Evolutionary conservation across 2,797 vertebrate species (phyloP).

Genomic region (Pseudochromis fuscus): DNA sequence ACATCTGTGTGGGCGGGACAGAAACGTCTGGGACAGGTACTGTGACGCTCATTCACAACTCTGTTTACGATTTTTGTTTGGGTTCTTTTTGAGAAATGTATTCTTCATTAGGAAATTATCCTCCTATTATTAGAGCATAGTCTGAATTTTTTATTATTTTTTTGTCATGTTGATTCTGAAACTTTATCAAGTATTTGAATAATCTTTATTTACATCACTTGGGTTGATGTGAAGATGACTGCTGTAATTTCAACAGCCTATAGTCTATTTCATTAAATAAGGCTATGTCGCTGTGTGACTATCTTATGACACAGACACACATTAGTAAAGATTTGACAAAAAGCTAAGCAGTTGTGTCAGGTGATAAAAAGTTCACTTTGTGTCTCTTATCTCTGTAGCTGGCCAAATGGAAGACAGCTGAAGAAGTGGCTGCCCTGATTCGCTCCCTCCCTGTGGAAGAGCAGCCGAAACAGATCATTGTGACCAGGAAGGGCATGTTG

Average conservation of each 20-base stretch:
- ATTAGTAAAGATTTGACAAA: too few relatives aligned
- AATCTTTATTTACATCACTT: not conserved
- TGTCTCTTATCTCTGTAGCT: conserved; percentile 81
- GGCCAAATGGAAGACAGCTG: conserved; percentile 99
- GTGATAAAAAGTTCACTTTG: too few relatives aligned
- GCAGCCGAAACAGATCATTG: conserved; percentile 99
- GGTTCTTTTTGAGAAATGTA: not conserved
- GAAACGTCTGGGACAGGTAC: conserved; percentile 98
- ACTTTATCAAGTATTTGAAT: not conserved
- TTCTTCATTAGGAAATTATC: not conserved
- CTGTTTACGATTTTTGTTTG: not conserved
- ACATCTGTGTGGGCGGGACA: conserved; percentile 99
- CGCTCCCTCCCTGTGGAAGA: conserved; percentile 99
- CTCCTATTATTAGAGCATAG: not conserved
- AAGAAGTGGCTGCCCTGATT: conserved; percentile 98
- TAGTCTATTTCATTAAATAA: not conserved
- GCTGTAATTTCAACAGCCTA: not conserved
- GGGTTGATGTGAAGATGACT: not conserved
- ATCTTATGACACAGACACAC: accelerated
- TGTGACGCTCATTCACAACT: not conserved
- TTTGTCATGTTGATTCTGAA: too few relatives aligned
- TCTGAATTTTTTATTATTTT: not conserved
- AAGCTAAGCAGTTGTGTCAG: too few relatives aligned
- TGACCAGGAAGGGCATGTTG: conserved; percentile 99
- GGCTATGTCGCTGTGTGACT: not conserved